These are phyloP conservation scores for Sterna hirundo DNA, from an alignment of 2,113 vertebrate genomes.

Conservation along the genomic window DNA sequence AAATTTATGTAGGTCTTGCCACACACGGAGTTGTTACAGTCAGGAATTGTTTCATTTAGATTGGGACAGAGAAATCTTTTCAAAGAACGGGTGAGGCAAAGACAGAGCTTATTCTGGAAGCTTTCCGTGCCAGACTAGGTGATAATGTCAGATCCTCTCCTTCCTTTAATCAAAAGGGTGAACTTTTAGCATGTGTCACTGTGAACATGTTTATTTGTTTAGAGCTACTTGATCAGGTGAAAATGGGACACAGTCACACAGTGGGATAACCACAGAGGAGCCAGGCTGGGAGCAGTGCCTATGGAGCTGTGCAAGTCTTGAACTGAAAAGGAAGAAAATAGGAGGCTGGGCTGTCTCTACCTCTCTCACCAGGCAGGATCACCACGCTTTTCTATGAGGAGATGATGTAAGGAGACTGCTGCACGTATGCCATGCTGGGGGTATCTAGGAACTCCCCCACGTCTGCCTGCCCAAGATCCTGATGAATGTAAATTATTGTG, in stretches of 20 bases:
- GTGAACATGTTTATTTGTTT: neutral
- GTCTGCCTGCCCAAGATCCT: neutral
- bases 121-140: neutral
- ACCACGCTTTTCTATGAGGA: accelerated
- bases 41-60: neutral
- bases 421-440: neutral
- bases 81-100: neutral
- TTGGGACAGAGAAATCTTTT: neutral
- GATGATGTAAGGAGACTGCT: neutral
- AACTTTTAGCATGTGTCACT: neutral
- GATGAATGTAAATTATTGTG: neutral
- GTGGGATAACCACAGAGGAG: neutral
- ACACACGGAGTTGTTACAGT: neutral
- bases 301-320: neutral
- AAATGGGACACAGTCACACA: neutral
- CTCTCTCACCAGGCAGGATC: neutral
- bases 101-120: neutral
- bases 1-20: neutral
- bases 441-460: neutral
- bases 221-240: neutral
- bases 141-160: neutral
- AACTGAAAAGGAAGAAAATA: neutral
- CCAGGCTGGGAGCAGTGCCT: neutral
- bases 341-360: neutral
- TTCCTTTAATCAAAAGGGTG: neutral